Evolutionary conservation across 92 coral and sea anemone species (phyloP), one percentile per base, ranked within the genome.

Genomic region (Zoanthus gigantus): DNA sequence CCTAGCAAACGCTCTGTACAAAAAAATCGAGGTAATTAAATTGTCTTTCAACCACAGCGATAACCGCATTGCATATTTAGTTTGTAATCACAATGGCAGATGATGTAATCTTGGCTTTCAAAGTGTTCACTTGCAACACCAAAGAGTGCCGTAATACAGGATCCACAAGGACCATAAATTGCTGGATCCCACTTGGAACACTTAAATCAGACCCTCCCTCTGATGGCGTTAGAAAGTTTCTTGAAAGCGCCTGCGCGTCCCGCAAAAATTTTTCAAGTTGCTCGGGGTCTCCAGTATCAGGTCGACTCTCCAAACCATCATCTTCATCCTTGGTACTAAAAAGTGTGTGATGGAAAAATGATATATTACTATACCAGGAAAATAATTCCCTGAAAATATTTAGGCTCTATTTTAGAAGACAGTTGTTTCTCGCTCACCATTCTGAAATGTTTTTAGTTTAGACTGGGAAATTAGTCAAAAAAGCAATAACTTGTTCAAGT

Each of bases 171-270:
- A 93, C 37, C 54, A 87, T 71, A 32, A 93, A 93, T 72, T 86
- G 92, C 44, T 81, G 85, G 85, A 68, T 66, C 61, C 85, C 85
- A 37, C 75, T 65, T n/a, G 60, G 75, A 15, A 68, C 29, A 17
- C 75, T 61, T 34, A 45, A 2, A 23, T 81, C 75, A 17, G 75
- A 47, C 10, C 85, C 74, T 44, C 85, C 85, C 47, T 81, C 85
- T 14, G 85, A 81, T 10, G 85, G 75, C 14, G 76, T 47, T 47
- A 84, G 74, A 30, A 58, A 69, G 68, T 72, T 91, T 69, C 84
- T 89, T 8, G 98, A 95, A 58, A 88, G 95, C 46, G 93, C 93
- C 72, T 94, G 98, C 17, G 98, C 94, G 72, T 95, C 98, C 83
- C 93, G 87, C 7, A 95, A 89, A 48, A 95, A 95, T 92, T 93